Evolutionary conservation across 2,888 invertebrate species (phyloP), one percentile per base, ranked within the genome.

Genomic region (Protonemura montana): DNA sequence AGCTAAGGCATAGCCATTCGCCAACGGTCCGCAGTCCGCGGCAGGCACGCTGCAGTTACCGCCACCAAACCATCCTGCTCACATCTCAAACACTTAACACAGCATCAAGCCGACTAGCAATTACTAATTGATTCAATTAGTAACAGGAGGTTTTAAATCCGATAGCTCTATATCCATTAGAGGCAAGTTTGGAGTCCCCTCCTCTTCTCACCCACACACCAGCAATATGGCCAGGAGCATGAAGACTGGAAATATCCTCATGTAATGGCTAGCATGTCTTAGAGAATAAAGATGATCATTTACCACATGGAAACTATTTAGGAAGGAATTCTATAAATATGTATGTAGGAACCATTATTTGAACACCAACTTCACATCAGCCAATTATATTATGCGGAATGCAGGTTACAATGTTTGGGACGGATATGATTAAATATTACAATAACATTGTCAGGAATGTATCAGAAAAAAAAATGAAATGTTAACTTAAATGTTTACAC

Each of bases 31-130:
- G 3, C 35, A 35, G 35, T 35, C 35, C 5, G 35, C 35, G 35
- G 35, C 10, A 3, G 35, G 35, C 35, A 35, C 35, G 35, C 35
- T 10, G 35, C 35, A 35, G 35, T 35, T 35, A 35, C 35, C n/a
- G n/a, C n/a, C n/a, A 7, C 41, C 41, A 41, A 41, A 13, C 41
- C 59, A 59, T 59, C 59, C 59, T 59, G 16, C 59, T 21, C 59
- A 59, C 59, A 59, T 59, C 59, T 59, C 59, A 59, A 59, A 59
- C 59, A 59, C 59, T 59, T 59, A 59, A 59, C 59, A 59, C 59
- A 59, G 59, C 59, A 59, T 59, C 59, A 21, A 59, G 59, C 13
- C 59, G 59, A 59, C 59, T 59, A 59, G 59, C 59, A 59, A 59
- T 59, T 59, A 13, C 59, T 59, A 59, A 59, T 59, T 59, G 59